phyloP scores from a whole-genome alignment of 2,113 vertebrate species.

The Trogon surrucura region DNA sequence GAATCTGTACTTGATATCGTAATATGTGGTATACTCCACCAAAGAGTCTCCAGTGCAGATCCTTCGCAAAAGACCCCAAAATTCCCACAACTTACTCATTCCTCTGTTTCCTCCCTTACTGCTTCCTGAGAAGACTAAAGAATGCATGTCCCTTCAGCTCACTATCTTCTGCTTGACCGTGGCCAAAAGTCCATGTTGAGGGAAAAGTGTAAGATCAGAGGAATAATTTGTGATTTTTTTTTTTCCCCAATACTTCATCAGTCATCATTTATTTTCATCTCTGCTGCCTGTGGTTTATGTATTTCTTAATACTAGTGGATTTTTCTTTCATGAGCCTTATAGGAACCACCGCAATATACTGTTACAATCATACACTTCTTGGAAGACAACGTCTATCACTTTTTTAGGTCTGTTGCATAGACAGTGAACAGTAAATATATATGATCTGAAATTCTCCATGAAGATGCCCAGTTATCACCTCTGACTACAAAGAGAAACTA shows the following conservation, averaged over 20 bases:
- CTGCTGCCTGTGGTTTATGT: background rate
- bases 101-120: background rate
- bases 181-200: background rate
- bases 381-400: background rate
- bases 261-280: background rate
- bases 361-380: background rate
- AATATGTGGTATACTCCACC: background rate
- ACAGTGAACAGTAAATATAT: fast-evolving
- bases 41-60: background rate
- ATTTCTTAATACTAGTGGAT: background rate
- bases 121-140: background rate
- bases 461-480: background rate
- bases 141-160: background rate
- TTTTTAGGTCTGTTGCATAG: background rate
- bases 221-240: background rate
- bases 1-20: background rate
- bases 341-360: background rate
- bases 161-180: background rate
- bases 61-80: background rate
- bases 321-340: background rate
- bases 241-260: background rate
- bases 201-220: background rate
- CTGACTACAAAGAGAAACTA: background rate
- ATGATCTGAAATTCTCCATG: background rate
- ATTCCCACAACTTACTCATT: background rate